A percentile compares a stretch with the other conserved stretches of the same genome.
Evolutionary conservation across 2,888 invertebrate species (phyloP).

Genomic region (Mamestra brassicae): DNA sequence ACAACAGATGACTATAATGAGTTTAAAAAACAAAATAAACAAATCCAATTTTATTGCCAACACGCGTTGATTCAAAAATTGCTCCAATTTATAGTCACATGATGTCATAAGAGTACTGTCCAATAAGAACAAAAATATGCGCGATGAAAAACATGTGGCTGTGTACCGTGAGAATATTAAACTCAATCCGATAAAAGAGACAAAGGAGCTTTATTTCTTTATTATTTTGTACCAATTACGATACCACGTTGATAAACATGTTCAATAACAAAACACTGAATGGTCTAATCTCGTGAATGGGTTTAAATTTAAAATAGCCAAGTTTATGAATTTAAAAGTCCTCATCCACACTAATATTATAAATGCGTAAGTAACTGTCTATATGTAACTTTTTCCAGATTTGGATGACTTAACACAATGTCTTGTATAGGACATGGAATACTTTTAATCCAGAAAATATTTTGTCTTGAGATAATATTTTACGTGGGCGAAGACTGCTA

Average conservation of each 20-base stretch:
- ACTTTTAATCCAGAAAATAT: no score
- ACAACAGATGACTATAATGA: slow-evolving; percentile 68
- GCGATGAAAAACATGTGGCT: slow-evolving; percentile 88
- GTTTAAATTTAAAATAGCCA: not conserved
- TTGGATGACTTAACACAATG: no score
- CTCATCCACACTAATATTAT: not conserved
- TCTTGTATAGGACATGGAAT: no score
- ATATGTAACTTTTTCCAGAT: no score
- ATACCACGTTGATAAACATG: slow-evolving; percentile 35
- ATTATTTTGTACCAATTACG: slow-evolving; percentile 58
- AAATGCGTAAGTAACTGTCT: not conserved
- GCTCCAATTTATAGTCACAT: slow-evolving; percentile 85
- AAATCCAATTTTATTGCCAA: slow-evolving; percentile 84
- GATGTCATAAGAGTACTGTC: slow-evolving; percentile 79
- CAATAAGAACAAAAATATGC: slow-evolving; percentile 84
- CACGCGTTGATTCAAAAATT: slow-evolving; percentile 85
- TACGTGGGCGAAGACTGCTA: no score
- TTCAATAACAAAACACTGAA: slow-evolving; percentile 31
- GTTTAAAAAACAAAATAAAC: slow-evolving; percentile 81
- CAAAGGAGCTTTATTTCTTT: slow-evolving; percentile 75
- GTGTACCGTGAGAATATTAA: slow-evolving; percentile 87
- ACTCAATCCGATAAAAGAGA: slow-evolving; percentile 79
- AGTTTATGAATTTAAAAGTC: not conserved
- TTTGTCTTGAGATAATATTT: no score
- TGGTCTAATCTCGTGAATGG: slow-evolving; percentile 14